A percentile compares a stretch with the other conserved stretches of the same genome.
phyloP scores from a whole-genome alignment of 2,113 vertebrate species.

The Coreoperca whiteheadi region DNA sequence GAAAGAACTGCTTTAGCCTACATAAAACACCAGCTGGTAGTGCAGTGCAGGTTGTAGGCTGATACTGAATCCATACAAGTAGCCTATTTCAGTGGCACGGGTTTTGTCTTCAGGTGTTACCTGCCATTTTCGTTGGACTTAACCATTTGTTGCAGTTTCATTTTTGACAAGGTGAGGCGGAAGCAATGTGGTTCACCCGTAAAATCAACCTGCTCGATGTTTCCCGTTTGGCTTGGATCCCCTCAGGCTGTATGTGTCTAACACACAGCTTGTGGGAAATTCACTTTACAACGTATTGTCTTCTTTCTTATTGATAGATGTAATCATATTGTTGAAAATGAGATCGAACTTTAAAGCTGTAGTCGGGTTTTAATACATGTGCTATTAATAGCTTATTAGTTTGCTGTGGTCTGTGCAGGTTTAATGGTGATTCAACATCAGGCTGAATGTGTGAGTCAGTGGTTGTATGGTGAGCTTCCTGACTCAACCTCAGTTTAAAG shows the following conservation, averaged over 20 bases:
- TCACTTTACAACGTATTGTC: neutral
- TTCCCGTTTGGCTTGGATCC: conserved; percentile 50
- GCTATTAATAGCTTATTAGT: conserved; percentile 34
- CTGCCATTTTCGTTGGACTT: neutral
- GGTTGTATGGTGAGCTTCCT: conserved; percentile 27
- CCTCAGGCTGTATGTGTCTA: conserved; percentile 46
- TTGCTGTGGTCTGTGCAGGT: conserved; percentile 28
- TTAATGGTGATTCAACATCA: conserved; percentile 73
- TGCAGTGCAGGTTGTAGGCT: conserved; percentile 30
- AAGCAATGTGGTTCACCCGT: conserved; percentile 60
- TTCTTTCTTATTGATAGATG: neutral
- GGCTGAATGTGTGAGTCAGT: conserved; percentile 64
- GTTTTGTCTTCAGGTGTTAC: neutral
- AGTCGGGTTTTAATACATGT: neutral
- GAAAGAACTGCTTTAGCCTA: conserved; percentile 59
- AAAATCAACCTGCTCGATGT: conserved; percentile 54
- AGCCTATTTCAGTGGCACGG: neutral
- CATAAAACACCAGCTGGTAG: conserved; percentile 60
- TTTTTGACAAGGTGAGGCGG: conserved; percentile 80
- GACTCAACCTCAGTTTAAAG: conserved; percentile 36
- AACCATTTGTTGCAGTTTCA: conserved; percentile 42
- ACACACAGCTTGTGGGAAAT: neutral
- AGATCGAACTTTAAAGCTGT: neutral
- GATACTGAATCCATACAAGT: neutral
- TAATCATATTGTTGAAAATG: too few species aligned